phyloP scores from a whole-genome alignment of 2,888 invertebrate species.

The Leucoptera coffeella region DNA sequence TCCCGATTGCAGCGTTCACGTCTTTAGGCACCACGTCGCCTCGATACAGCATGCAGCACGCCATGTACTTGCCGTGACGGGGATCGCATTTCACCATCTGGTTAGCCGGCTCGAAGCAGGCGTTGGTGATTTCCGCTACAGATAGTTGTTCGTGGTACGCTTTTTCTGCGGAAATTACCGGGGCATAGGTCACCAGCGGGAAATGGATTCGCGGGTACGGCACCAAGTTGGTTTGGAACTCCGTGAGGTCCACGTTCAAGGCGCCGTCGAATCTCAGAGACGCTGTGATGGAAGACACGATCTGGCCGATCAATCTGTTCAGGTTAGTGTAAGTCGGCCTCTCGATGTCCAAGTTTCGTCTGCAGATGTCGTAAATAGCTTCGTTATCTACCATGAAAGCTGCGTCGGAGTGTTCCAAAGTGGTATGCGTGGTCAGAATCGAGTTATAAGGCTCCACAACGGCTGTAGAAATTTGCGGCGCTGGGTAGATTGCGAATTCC shows the following conservation, averaged over 20 bases:
- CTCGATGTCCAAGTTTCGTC: constrained; percentile 79
- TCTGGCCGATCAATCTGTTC: constrained; percentile 82
- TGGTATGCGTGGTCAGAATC: constrained; percentile 82
- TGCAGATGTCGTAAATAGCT: constrained; percentile 77
- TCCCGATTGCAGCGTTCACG: constrained; percentile 76
- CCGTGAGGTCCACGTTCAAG: constrained; percentile 73
- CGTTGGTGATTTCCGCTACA: too few species aligned
- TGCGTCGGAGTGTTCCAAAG: constrained; percentile 76
- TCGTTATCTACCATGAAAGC: constrained; percentile 91
- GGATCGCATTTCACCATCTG: constrained; percentile 84
- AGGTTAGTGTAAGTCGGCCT: constrained; percentile 85
- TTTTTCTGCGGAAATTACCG: constrained; percentile 74
- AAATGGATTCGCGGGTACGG: too few species aligned
- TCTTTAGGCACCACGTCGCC: constrained; percentile 84
- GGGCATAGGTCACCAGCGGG: constrained; percentile 73
- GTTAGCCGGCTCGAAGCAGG: constrained; percentile 83
- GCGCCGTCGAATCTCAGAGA: constrained; percentile 40
- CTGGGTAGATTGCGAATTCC: constrained; percentile 81
- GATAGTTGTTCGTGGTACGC: too few species aligned
- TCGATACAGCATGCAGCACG: constrained; percentile 79
- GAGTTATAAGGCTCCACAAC: constrained; percentile 88
- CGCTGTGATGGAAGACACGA: constrained; percentile 79
- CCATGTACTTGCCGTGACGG: constrained; percentile 77
- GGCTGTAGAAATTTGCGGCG: constrained; percentile 70
- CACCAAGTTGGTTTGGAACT: constrained; percentile 78